phyloP scores from a whole-genome alignment of 2,888 invertebrate genomes.

The Drosophila pegasa region DNA sequence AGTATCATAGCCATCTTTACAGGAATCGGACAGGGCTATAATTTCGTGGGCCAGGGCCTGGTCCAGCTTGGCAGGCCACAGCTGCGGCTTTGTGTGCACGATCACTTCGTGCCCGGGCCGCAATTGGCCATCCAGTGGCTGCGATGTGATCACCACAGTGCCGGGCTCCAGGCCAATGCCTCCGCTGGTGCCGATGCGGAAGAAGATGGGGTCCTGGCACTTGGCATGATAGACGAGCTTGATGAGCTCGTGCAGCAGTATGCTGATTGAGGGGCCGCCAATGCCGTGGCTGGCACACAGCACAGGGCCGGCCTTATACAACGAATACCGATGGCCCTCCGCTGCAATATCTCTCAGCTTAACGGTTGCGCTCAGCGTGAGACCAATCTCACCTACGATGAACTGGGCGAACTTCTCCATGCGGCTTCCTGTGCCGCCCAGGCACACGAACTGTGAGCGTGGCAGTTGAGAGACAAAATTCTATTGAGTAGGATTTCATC shows the following conservation, averaged over 20 bases:
- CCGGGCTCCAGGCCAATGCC: conserved; percentile 95
- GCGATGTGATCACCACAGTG: conserved; percentile 95
- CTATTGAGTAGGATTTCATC: background rate
- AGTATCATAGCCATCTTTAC: conserved; percentile 91
- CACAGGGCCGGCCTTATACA: conserved; percentile 91
- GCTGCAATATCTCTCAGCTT: conserved; percentile 93
- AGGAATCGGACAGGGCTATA: conserved; percentile 88
- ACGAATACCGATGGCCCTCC: conserved; percentile 94
- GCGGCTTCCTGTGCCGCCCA: conserved; percentile 96
- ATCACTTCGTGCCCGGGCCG: conserved; percentile 92
- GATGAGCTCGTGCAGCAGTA: conserved; percentile 96
- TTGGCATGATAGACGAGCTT: conserved; percentile 96
- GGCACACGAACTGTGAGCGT: conserved; percentile 92
- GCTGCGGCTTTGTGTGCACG: conserved; percentile 89
- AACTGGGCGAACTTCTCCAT: conserved; percentile 96
- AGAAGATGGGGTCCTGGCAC: conserved; percentile 93
- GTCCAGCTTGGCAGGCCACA: conserved; percentile 92
- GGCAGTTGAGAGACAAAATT: background rate
- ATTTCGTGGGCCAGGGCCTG: conserved; percentile 90
- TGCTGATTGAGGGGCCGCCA: conserved; percentile 97
- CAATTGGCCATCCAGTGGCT: conserved; percentile 93
- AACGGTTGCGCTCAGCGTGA: conserved; percentile 93
- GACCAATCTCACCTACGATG: conserved; percentile 94
- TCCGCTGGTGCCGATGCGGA: conserved; percentile 96
- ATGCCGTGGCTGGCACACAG: conserved; percentile 90